These are phyloP conservation scores for Gavialis gangeticus DNA, from an alignment of 2,113 vertebrate species.

Conservation along the genomic window DNA sequence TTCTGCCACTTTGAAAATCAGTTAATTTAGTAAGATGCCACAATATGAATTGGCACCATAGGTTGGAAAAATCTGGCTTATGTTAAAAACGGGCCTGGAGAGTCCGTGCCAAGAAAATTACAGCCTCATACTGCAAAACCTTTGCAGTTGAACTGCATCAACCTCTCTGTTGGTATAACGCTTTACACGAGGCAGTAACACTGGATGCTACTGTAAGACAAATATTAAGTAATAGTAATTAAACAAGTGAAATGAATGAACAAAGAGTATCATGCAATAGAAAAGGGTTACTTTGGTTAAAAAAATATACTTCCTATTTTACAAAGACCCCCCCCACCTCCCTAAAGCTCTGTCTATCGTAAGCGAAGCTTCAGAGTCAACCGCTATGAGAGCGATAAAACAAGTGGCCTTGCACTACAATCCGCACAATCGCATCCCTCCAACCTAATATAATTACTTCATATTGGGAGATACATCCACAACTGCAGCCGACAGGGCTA, in stretches of 20 bases:
- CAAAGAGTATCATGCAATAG: background rate
- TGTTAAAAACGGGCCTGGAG: background rate
- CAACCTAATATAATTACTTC: conserved; percentile 49
- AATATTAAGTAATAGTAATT: background rate
- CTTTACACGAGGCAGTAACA: background rate
- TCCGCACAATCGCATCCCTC: background rate
- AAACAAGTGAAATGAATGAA: background rate
- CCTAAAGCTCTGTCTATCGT: background rate
- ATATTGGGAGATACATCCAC: background rate
- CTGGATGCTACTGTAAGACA: background rate
- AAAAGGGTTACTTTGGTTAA: background rate
- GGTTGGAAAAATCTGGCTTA: background rate
- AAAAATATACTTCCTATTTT: background rate
- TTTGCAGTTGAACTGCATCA: background rate
- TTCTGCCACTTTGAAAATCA: too few species aligned
- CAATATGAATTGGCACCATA: too few species aligned
- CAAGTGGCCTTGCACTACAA: conserved; percentile 69
- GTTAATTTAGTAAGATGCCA: too few species aligned
- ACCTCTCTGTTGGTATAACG: background rate
- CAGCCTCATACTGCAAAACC: background rate
- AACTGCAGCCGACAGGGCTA: background rate
- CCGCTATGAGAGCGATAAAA: conserved; percentile 62
- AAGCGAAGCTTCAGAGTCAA: conserved; percentile 26
- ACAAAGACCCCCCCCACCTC: conserved; percentile 20
- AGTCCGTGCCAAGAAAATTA: background rate